Conservation (phyloP, 2,888 invertebrate genomes). For the Pyrocoelia pectoralis region DNA sequence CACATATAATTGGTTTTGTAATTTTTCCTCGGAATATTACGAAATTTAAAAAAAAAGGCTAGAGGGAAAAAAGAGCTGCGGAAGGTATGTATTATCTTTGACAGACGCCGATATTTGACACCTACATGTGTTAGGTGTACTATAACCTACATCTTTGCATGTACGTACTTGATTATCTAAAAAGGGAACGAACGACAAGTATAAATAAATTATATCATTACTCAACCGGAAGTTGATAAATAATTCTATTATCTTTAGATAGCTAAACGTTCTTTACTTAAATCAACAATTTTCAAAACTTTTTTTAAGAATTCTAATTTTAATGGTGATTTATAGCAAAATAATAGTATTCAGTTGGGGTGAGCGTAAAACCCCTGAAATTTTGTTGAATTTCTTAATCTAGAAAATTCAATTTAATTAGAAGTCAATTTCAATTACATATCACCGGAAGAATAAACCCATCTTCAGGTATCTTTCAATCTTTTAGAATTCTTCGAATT, state of each 20-base stretch:
- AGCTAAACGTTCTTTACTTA: no score
- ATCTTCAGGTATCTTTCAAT: no score
- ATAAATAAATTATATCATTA: not conserved
- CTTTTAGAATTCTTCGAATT: no score
- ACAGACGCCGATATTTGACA: conserved; percentile 40
- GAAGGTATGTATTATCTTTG: conserved; percentile 35
- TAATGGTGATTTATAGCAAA: no score
- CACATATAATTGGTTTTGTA: conserved; percentile 26
- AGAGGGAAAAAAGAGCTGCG: conserved; percentile 1
- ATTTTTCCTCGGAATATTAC: not conserved
- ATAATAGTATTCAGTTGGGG: no score
- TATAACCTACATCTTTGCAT: conserved; percentile 33
- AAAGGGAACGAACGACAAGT: conserved; percentile 12
- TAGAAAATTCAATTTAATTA: no score
- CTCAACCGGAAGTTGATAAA: conserved; percentile 12
- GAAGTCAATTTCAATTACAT: no score
- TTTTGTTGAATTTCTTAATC: no score
- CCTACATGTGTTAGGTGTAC: conserved; percentile 43
- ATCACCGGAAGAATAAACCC: no score
- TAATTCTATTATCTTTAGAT: conserved; percentile 3
- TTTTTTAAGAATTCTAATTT: no score
- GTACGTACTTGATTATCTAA: conserved; percentile 8
- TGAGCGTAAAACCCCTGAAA: no score
- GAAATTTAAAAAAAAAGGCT: conserved; percentile 6
- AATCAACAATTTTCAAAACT: no score